phyloP scores from a whole-genome alignment of 2,797 vertebrate species.

The Varecia variegata region DNA sequence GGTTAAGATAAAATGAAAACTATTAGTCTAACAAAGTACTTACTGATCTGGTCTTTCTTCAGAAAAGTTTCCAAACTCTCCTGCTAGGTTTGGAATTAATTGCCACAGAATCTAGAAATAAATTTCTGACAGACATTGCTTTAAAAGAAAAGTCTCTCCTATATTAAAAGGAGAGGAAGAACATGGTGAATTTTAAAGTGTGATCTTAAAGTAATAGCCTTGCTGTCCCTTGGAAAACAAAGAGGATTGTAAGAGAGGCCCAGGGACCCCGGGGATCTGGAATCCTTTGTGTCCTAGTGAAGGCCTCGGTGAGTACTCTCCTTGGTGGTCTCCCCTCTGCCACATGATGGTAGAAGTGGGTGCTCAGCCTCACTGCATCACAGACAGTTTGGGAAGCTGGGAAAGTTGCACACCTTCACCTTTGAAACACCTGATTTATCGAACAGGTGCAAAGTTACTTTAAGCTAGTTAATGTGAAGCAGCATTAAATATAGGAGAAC shows the following conservation, averaged over 20 bases:
- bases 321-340: neutral
- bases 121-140: neutral
- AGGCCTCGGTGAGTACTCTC: neutral
- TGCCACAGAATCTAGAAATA: neutral
- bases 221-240: neutral
- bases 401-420: neutral
- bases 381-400: neutral
- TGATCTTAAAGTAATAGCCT: neutral
- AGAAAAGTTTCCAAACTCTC: neutral
- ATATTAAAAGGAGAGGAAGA: neutral
- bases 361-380: neutral
- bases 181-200: rapidly evolving
- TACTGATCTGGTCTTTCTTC: neutral
- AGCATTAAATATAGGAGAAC: conserved; percentile 21
- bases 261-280: neutral
- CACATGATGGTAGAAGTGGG: neutral
- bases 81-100: neutral
- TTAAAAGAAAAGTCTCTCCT: conserved; percentile 2
- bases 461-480: conserved; percentile 48
- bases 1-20: neutral
- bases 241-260: neutral
- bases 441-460: neutral
- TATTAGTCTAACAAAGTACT: neutral
- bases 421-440: rapidly evolving
- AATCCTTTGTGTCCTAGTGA: neutral